Percentiles rank a stretch among this genome's conserved stretches.
These are phyloP conservation scores for Ploceus nigricollis DNA, from an alignment of 2,113 vertebrate genomes.

Conservation along the genomic window DNA sequence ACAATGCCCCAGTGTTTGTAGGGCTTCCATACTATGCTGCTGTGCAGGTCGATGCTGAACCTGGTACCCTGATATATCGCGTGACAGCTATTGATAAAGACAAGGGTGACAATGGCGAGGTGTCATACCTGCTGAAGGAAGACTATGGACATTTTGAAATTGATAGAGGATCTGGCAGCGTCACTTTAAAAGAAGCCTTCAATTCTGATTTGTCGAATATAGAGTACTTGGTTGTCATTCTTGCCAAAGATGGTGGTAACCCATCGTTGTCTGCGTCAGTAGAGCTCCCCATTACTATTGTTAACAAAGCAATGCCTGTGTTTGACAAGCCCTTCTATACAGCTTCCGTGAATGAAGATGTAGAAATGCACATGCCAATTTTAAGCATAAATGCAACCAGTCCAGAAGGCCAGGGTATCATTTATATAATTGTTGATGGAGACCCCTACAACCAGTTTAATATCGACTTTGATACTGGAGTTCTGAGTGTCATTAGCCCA, in stretches of 20 bases:
- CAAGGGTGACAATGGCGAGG: constrained; percentile 89
- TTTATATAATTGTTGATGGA: constrained; percentile 93
- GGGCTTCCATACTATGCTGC: constrained; percentile 96
- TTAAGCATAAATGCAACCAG: constrained; percentile 94
- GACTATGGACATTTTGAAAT: constrained; percentile 96
- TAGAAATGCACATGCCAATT: constrained; percentile 86
- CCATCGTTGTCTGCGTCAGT: constrained; percentile 82
- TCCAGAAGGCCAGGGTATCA: constrained; percentile 92
- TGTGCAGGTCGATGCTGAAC: constrained; percentile 92
- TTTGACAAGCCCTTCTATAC: constrained; percentile 95
- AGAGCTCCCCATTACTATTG: constrained; percentile 92
- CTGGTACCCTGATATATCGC: constrained; percentile 85
- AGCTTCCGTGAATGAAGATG: constrained; percentile 86
- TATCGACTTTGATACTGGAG: constrained; percentile 94
- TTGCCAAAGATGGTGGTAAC: constrained; percentile 88
- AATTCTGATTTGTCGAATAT: constrained; percentile 92
- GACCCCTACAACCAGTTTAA: constrained; percentile 90
- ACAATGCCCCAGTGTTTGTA: constrained; percentile 90
- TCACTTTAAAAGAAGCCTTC: constrained; percentile 87
- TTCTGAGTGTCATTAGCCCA: constrained; percentile 87
- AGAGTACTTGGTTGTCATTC: constrained; percentile 87
- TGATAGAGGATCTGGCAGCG: constrained; percentile 79
- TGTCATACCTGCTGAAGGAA: constrained; percentile 88
- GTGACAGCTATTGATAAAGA: constrained; percentile 91
- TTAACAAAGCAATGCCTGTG: constrained; percentile 97